Percentiles rank a stretch among this genome's conserved stretches.
These are phyloP conservation scores for Drosophila miranda DNA, from an alignment of 1,140 invertebrate species.

Conservation along the genomic window DNA sequence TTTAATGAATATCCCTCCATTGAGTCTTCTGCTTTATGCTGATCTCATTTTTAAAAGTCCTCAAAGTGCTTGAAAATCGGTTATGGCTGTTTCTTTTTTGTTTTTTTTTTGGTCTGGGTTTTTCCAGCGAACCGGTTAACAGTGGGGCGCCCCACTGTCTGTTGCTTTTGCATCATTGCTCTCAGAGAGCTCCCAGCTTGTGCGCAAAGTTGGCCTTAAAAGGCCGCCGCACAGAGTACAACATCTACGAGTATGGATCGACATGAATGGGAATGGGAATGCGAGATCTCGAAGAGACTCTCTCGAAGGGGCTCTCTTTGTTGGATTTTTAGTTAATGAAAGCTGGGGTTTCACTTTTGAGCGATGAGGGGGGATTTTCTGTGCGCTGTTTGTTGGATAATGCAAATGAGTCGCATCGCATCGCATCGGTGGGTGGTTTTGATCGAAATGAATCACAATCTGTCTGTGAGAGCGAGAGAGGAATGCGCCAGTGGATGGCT, in stretches of 20 bases:
- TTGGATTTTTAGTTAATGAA: slow-evolving; percentile 58
- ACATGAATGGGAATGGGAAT: slow-evolving; percentile 26
- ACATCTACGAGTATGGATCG: neutral
- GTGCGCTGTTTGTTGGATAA: slow-evolving; percentile 34
- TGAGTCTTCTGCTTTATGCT: no score
- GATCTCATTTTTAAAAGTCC: neutral
- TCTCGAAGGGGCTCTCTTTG: neutral
- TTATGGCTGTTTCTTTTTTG: no score
- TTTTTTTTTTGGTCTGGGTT: no score
- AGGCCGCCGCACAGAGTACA: slow-evolving; percentile 30
- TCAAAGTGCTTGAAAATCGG: neutral
- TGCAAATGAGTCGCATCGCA: slow-evolving; percentile 32
- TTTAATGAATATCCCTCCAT: no score
- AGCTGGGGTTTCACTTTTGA: slow-evolving; percentile 13
- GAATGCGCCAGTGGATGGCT: neutral
- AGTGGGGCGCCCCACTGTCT: slow-evolving; percentile 36
- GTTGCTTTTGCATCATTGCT: slow-evolving; percentile 2
- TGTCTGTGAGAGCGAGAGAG: neutral
- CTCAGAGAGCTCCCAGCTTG: slow-evolving; percentile 5
- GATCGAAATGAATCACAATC: slow-evolving; percentile 32
- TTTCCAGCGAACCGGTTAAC: slow-evolving; percentile 28
- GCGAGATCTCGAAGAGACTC: slow-evolving; percentile 1
- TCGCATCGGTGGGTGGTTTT: no score
- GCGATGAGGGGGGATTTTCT: slow-evolving; percentile 7
- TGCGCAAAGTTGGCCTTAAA: slow-evolving; percentile 26